phyloP scores from a whole-genome alignment of 1,140 invertebrate genomes.

The Drosophila leontia region DNA sequence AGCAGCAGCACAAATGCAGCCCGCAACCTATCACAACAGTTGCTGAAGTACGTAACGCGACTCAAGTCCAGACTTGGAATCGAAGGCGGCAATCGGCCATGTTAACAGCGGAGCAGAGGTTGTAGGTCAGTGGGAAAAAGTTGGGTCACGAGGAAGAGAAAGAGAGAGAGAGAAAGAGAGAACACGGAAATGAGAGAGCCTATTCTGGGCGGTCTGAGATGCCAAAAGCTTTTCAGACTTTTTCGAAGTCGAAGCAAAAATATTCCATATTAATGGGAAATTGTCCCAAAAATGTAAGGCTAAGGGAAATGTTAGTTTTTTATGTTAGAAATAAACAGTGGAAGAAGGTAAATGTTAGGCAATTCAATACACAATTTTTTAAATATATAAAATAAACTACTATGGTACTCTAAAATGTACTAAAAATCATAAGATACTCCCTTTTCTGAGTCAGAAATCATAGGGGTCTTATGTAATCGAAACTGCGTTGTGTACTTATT shows the following conservation, averaged over 20 bases:
- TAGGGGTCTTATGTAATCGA: no score
- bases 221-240: conserved; percentile 27
- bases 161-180: background rate
- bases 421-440: no score
- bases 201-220: conserved; percentile 1
- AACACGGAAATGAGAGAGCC: background rate
- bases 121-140: conserved; percentile 73
- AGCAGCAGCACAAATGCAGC: conserved; percentile 18
- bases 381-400: background rate
- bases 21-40: conserved; percentile 80
- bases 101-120: conserved; percentile 49
- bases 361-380: no score
- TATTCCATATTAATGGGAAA: conserved; percentile 5
- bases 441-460: no score
- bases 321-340: background rate
- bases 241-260: conserved; percentile 54
- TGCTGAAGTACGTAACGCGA: conserved; percentile 61
- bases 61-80: conserved; percentile 22
- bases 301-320: conserved; percentile 38
- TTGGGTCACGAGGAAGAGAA: background rate
- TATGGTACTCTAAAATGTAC: no score
- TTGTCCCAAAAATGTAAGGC: conserved; percentile 52
- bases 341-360: background rate
- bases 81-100: conserved; percentile 15
- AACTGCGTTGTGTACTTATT: no score